Percentiles rank a stretch among this genome's conserved stretches.
phyloP scores from a whole-genome alignment of 2,888 invertebrate species.

The Sminthurinus aureus region DNA sequence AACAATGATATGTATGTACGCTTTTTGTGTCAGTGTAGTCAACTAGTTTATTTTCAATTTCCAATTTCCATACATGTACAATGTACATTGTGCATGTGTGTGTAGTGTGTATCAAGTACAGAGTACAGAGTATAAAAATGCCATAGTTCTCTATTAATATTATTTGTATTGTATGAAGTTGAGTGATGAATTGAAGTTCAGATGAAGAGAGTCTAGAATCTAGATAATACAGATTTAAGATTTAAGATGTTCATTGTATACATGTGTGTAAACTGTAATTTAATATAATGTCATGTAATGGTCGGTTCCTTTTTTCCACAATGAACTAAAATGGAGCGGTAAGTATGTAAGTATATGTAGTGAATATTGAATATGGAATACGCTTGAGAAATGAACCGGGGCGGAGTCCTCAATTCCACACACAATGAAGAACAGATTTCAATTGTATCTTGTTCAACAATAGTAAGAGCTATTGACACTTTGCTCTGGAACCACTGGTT shows the following conservation, averaged over 20 bases:
- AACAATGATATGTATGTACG: no score
- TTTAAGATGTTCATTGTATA: no score
- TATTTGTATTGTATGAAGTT: no score
- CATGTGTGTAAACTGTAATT: no score
- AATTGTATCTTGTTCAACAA: conserved; percentile 18
- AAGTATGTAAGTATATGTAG: neutral
- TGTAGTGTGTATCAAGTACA: neutral
- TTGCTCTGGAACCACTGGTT: neutral
- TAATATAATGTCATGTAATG: neutral
- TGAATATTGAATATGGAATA: no score
- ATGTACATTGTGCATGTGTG: neutral
- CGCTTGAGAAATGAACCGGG: conserved; percentile 13
- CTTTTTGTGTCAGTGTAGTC: no score
- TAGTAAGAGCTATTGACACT: neutral
- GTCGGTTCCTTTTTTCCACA: neutral
- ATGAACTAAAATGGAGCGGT: conserved; percentile 22
- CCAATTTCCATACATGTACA: neutral
- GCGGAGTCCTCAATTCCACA: conserved; percentile 20
- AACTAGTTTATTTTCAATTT: neutral
- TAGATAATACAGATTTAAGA: no score
- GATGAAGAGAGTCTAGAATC: no score
- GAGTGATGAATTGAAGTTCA: no score
- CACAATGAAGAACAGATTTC: conserved; percentile 28
- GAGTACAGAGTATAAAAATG: neutral
- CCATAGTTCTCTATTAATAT: neutral